Evolutionary conservation across 2,797 vertebrate species (phyloP).

Genomic region (Epinephelus malabaricus): DNA sequence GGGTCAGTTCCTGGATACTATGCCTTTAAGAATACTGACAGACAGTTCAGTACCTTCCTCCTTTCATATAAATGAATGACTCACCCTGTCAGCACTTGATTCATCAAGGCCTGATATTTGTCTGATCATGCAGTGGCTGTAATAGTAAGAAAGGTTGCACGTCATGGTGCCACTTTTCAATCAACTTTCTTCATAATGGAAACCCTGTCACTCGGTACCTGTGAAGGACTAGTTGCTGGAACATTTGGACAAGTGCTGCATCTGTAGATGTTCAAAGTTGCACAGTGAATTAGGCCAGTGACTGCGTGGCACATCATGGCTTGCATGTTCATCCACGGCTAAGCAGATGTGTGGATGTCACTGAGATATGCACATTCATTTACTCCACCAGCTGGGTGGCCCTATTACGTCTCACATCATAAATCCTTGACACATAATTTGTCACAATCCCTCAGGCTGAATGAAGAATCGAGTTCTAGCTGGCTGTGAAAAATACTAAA

Average conservation of each 20-base stretch:
- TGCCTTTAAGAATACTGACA: no score
- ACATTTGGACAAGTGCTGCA: constrained; percentile 22
- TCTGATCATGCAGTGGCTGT: neutral
- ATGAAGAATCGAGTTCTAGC: constrained; percentile 58
- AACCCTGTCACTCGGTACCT: constrained; percentile 14
- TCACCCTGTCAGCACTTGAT: no score
- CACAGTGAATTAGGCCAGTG: constrained; percentile 56
- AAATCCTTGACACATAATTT: constrained; percentile 85
- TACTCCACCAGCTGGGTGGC: constrained; percentile 83
- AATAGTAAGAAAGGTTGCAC: neutral
- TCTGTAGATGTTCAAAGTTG: constrained; percentile 28
- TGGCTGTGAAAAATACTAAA: constrained; percentile 62
- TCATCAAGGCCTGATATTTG: no score
- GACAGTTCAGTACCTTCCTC: no score
- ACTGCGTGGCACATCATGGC: constrained; percentile 62
- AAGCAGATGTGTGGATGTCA: constrained; percentile 82
- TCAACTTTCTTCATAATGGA: constrained; percentile 25
- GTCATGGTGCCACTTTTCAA: constrained; percentile 24
- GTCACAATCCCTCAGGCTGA: constrained; percentile 78
- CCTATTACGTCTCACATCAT: constrained; percentile 84
- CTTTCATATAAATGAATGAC: no score
- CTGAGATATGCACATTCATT: constrained; percentile 83
- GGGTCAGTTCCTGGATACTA: no score
- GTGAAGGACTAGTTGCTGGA: constrained; percentile 26
- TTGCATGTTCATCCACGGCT: constrained; percentile 63